phyloP scores from a whole-genome alignment of 2,797 vertebrate species.

The Eospalax fontanierii region DNA sequence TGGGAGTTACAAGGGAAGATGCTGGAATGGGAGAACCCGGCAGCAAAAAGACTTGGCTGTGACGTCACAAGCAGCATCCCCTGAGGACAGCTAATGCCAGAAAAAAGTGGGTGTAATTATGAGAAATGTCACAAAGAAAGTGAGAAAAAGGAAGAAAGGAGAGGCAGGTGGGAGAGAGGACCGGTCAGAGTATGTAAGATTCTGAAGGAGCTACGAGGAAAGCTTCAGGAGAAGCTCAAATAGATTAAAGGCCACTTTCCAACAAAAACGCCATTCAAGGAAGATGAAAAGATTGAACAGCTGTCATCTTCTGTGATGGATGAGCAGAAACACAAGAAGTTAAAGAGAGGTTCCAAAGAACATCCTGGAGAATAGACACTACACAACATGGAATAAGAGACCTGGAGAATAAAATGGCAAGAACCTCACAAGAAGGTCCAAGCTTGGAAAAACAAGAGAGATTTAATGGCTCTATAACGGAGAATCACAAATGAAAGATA shows the following conservation, averaged over 20 bases:
- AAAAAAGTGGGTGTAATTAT: background rate
- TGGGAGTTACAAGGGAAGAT: background rate
- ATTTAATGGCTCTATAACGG: background rate
- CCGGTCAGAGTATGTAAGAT: background rate
- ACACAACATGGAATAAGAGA: background rate
- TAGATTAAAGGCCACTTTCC: background rate
- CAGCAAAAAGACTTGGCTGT: background rate
- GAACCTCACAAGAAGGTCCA: too few relatives aligned
- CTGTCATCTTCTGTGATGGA: background rate
- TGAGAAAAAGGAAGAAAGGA: background rate
- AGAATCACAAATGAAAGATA: background rate
- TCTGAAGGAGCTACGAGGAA: background rate
- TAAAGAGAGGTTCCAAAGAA: background rate
- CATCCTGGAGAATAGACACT: background rate
- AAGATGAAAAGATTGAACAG: background rate
- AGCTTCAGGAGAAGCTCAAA: background rate
- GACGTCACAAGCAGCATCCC: background rate
- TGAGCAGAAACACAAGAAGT: background rate
- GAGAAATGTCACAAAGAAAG: background rate
- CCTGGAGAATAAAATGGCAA: background rate
- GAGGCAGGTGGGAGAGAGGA: too few relatives aligned
- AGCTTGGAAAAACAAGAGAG: background rate
- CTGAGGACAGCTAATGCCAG: background rate
- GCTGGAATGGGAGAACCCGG: background rate
- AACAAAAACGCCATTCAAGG: background rate